Base-by-base conservation (phyloP, 2,888 invertebrate species). In the Parthenolecanium corni region DNA sequence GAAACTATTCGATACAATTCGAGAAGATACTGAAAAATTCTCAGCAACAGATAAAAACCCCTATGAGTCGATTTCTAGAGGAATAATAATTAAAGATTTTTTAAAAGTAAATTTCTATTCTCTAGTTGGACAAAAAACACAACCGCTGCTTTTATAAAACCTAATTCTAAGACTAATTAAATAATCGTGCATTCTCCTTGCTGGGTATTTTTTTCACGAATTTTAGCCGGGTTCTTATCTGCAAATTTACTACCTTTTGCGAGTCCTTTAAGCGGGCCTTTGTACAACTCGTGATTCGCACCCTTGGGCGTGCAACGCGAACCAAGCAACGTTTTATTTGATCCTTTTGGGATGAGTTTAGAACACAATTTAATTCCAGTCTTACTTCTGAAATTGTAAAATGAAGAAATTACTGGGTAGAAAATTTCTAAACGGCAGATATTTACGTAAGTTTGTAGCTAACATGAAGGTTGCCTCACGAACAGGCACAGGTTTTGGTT, bases 191-290 rank as follows among this genome's bases (percentile, higher is more conserved):
- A 61, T 11, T 51, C 47, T 40, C 58, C 58, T 14, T 47, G 12
- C 1, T 47, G 38, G 38, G 49, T 21, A 16, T 61, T 51, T 36
- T 38, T 61, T n/a, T 16, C 20, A 38, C 20, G 36, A 21, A 47
- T 9, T 36, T 51, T 47, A 4, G 40, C 18, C 5, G 31, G 16
- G 20, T 47, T 58, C 5, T 31, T 57, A 9, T 21, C 23, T 21
- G 21, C 49, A 25, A 65, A 88, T 65, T 88, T 81, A 69, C 87
- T 87, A 25, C 89, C 89, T 71, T 87, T 86, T 46, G 86, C 85
- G 58, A 88, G 73, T 16, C 83, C 83, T 31, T 68, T 67, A 12
- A 42, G 82, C 2, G 61, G 61, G 2, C 61, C 61, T 3, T 51
- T 61, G 0, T 47, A 9, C 14, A 57, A 52, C 38, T 52, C 51